A percentile compares a stretch with the other conserved stretches of the same genome.
Conservation (phyloP, 2,113 vertebrate species). For the Nestor notabilis region DNA sequence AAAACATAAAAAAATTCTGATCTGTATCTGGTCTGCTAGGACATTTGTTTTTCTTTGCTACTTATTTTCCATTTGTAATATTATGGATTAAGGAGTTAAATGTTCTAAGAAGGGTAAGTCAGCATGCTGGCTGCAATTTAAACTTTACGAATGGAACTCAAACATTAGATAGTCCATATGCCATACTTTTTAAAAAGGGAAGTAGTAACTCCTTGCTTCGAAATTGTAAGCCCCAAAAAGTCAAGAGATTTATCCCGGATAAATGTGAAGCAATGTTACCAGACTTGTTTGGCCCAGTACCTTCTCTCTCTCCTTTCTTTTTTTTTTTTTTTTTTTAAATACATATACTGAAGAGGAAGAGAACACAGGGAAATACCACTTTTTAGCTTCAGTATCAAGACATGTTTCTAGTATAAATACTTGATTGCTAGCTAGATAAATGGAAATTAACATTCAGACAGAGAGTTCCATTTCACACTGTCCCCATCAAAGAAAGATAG, state of each 20-base stretch:
- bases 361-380: background rate
- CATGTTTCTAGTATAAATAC: background rate
- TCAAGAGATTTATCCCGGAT: background rate
- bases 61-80: background rate
- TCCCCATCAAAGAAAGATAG: background rate
- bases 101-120: background rate
- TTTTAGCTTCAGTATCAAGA: background rate
- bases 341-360: background rate
- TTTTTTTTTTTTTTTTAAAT: rapidly evolving
- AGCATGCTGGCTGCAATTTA: background rate
- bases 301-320: background rate
- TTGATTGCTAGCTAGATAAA: background rate
- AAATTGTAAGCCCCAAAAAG: background rate
- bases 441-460: background rate
- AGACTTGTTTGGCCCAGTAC: background rate
- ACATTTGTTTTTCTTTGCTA: background rate
- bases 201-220: background rate
- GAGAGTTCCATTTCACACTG: background rate
- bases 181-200: background rate
- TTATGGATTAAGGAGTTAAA: background rate
- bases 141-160: background rate
- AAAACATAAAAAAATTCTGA: background rate
- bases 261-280: background rate
- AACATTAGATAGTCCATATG: background rate
- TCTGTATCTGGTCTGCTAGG: background rate